A percentile compares a stretch with the other conserved stretches of the same genome.
These are phyloP conservation scores for Amphiprion ocellaris DNA, from an alignment of 2,113 vertebrate species.

Conservation along the genomic window DNA sequence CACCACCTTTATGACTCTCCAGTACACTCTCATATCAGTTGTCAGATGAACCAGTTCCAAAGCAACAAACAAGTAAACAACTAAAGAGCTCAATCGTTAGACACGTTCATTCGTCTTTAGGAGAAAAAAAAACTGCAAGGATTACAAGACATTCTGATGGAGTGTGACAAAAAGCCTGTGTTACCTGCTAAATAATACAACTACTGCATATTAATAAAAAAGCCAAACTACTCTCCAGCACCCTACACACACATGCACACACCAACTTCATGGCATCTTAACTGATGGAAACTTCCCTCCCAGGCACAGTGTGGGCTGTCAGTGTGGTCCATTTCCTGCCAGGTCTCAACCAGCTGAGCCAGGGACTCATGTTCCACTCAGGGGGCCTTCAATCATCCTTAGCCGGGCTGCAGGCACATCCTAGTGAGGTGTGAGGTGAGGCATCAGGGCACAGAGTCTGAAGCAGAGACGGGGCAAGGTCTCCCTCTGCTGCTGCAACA, in stretches of 20 bases:
- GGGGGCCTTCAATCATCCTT: conserved; percentile 64
- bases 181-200: conserved; percentile 32
- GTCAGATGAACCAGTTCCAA: conserved; percentile 37
- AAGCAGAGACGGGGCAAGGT: conserved; percentile 52
- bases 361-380: conserved; percentile 73
- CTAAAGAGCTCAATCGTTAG: background rate
- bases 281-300: conserved; percentile 74
- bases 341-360: conserved; percentile 67
- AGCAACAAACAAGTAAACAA: conserved; percentile 59
- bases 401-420: conserved; percentile 31
- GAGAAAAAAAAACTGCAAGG: background rate
- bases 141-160: conserved; percentile 1
- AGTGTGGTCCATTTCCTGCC: conserved; percentile 67
- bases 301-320: conserved; percentile 60
- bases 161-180: conserved; percentile 13
- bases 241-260: conserved; percentile 32
- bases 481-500: conserved; percentile 78
- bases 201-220: conserved; percentile 45
- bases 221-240: conserved; percentile 10
- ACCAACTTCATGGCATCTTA: conserved; percentile 55
- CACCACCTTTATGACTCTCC: conserved; percentile 18
- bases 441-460: conserved; percentile 14
- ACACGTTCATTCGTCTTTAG: background rate
- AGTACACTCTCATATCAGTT: conserved; percentile 31
- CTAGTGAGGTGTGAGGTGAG: conserved; percentile 51